These are phyloP conservation scores for Hemicordylus capensis DNA, from an alignment of 2,113 vertebrate species.

Conservation along the genomic window DNA sequence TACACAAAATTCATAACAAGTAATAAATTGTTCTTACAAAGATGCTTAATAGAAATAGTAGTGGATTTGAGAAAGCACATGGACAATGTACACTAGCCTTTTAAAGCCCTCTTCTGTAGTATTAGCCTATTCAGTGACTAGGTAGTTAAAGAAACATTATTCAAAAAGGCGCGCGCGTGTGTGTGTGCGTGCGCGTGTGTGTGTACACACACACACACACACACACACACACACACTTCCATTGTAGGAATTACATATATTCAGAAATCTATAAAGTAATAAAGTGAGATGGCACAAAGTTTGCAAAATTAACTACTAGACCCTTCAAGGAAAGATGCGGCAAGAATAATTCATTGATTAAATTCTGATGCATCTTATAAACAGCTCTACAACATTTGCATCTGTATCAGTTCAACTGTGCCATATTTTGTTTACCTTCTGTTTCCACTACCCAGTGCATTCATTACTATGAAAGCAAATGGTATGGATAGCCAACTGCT, in stretches of 20 bases:
- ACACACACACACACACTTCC: conserved; percentile 23
- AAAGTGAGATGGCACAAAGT: background rate
- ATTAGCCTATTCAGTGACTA: background rate
- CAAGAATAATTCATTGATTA: conserved; percentile 39
- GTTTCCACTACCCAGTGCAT: background rate
- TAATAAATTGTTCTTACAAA: conserved; percentile 66
- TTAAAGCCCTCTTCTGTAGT: background rate
- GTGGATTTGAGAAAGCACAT: conserved; percentile 25
- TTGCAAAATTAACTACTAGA: background rate
- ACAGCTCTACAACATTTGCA: background rate
- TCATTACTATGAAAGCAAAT: background rate
- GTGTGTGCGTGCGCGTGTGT: too few species aligned
- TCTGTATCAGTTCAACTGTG: conserved; percentile 23
- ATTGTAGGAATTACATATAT: conserved; percentile 1
- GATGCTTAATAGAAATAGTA: conserved; percentile 21
- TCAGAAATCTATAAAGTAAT: conserved; percentile 11
- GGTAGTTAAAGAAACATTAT: conserved; percentile 27
- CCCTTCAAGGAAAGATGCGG: conserved; percentile 32
- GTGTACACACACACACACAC: too few species aligned
- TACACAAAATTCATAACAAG: conserved; percentile 62
- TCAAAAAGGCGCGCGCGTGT: too few species aligned
- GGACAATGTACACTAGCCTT: background rate
- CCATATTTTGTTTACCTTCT: background rate
- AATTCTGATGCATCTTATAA: conserved; percentile 51
- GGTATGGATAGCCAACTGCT: background rate